Conservation (phyloP, 1,140 invertebrate species). For the Drosophila rufa region DNA sequence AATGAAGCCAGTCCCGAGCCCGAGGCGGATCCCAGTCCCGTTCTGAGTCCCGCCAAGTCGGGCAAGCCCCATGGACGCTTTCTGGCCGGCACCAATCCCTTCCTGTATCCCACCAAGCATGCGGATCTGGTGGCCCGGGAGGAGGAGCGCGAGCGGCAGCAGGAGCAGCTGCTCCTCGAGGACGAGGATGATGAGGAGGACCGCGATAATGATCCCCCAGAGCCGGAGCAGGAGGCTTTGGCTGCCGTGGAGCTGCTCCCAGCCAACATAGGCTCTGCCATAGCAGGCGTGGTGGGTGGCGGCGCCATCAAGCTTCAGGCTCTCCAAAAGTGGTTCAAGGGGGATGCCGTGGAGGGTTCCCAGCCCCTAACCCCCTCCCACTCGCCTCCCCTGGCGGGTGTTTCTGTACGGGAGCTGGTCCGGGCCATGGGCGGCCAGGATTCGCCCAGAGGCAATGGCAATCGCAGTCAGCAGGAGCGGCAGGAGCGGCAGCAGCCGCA, state of each 20-base stretch:
- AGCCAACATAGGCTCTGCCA: slow-evolving; percentile 74
- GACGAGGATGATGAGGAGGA: not conserved
- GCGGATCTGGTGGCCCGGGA: slow-evolving; percentile 21
- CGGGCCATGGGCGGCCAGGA: slow-evolving; percentile 89
- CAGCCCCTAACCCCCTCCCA: slow-evolving; percentile 24
- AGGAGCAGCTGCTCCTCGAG: not conserved
- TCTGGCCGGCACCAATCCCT: slow-evolving; percentile 86
- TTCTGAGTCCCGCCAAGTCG: slow-evolving; percentile 37
- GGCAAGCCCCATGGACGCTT: slow-evolving; percentile 23
- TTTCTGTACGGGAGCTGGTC: slow-evolving; percentile 92
- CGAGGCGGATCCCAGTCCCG: slow-evolving; percentile 27
- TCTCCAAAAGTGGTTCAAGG: slow-evolving; percentile 90
- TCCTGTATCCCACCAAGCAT: slow-evolving; percentile 86
- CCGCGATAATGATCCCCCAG: not conserved
- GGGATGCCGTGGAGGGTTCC: slow-evolving; percentile 86
- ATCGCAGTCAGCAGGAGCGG: slow-evolving; percentile 80
- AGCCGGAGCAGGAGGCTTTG: slow-evolving; percentile 33
- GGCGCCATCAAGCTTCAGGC: slow-evolving; percentile 88
- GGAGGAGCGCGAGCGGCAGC: slow-evolving; percentile 14
- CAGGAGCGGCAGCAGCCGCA: slow-evolving; percentile 67
- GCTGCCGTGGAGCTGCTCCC: slow-evolving; percentile 55
- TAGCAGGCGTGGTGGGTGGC: slow-evolving; percentile 85
- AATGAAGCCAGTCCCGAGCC: slow-evolving; percentile 34
- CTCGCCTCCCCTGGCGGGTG: slow-evolving; percentile 86
- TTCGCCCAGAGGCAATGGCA: slow-evolving; percentile 87